Conservation (phyloP, 2,888 invertebrate species). For the Apamea monoglypha region DNA sequence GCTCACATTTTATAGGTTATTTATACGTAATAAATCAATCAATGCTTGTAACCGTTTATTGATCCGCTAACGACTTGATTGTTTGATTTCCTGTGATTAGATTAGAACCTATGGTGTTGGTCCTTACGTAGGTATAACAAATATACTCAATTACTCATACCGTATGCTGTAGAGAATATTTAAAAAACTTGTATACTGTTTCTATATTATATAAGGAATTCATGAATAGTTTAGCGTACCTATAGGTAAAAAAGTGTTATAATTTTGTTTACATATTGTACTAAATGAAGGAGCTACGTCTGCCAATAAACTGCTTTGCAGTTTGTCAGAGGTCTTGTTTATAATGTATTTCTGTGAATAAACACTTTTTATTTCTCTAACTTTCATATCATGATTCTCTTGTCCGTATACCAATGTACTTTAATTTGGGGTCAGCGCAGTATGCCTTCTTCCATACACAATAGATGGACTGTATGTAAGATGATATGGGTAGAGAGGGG, state of each 20-base stretch:
- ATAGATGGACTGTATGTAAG: background rate
- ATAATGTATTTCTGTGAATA: too few species aligned
- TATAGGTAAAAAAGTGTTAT: background rate
- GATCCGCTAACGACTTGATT: conserved; percentile 42
- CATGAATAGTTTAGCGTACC: background rate
- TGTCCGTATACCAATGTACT: background rate
- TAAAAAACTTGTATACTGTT: background rate
- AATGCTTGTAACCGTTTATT: conserved; percentile 49
- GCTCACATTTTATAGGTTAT: conserved; percentile 20
- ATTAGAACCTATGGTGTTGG: background rate
- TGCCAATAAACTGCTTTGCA: too few species aligned
- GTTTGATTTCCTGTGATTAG: conserved; percentile 24
- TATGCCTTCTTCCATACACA: too few species aligned
- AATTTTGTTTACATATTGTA: background rate
- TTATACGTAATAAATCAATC: conserved; percentile 54
- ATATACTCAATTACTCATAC: background rate
- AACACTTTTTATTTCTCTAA: too few species aligned
- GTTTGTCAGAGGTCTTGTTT: too few species aligned
- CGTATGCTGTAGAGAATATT: background rate
- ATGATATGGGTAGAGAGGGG: background rate
- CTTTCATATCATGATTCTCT: background rate
- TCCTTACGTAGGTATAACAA: background rate
- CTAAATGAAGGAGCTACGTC: too few species aligned
- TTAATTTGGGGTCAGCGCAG: background rate
- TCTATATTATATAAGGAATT: background rate